Conservation (phyloP, 2,888 invertebrate genomes). For the Drosophila kanekoi region DNA sequence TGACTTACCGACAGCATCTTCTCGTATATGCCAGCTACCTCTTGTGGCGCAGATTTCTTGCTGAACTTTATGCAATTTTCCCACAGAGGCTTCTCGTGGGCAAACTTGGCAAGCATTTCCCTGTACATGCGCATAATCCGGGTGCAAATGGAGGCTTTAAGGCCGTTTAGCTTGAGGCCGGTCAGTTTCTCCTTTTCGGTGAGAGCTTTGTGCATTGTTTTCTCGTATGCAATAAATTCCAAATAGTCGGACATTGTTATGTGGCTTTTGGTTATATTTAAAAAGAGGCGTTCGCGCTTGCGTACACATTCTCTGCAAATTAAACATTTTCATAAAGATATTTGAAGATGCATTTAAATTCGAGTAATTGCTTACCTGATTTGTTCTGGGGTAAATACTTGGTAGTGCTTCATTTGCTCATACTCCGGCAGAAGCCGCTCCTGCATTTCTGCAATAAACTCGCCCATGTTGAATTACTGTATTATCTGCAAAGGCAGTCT, state of each 20-base stretch:
- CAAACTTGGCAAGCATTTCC: conserved; percentile 89
- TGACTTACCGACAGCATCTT: conserved; percentile 87
- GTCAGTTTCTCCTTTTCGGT: conserved; percentile 87
- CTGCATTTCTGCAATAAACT: conserved; percentile 91
- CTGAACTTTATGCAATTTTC: conserved; percentile 93
- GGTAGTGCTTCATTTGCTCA: conserved; percentile 91
- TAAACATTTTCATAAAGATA: neutral
- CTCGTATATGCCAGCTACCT: conserved; percentile 87
- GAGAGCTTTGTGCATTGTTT: conserved; percentile 75
- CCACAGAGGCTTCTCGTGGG: conserved; percentile 91
- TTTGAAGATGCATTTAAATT: neutral
- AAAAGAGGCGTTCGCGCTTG: conserved; percentile 76
- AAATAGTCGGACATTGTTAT: conserved; percentile 73
- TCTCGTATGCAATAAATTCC: conserved; percentile 83
- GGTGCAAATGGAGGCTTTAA: conserved; percentile 89
- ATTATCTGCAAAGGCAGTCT: neutral
- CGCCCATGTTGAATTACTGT: conserved; percentile 88
- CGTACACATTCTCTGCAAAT: conserved; percentile 73
- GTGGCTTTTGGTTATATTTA: conserved; percentile 76
- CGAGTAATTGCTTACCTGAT: conserved; percentile 86
- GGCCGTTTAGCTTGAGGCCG: conserved; percentile 87
- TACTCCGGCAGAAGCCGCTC: conserved; percentile 93
- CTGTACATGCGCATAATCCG: conserved; percentile 91
- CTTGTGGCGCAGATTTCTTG: conserved; percentile 87
- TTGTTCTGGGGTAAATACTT: conserved; percentile 90